phyloP scores from a whole-genome alignment of 2,797 vertebrate genomes.

The Coranthus polyacanthus region DNA sequence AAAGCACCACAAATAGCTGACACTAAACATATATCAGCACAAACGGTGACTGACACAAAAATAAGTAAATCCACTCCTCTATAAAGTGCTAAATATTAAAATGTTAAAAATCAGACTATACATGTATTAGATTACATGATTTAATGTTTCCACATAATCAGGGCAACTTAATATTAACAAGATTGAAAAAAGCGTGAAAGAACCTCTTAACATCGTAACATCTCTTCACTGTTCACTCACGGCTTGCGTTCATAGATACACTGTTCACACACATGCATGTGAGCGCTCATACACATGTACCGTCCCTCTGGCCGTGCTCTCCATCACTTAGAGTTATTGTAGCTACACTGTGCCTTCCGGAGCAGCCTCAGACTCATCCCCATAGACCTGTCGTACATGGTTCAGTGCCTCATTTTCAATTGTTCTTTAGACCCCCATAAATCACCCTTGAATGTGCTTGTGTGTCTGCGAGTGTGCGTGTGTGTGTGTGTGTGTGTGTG shows the following conservation, averaged over 20 bases:
- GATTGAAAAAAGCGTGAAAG: too few relatives aligned
- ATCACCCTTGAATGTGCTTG: constrained; percentile 61
- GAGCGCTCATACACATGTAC: not conserved
- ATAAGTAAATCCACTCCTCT: too few relatives aligned
- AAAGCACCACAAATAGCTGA: too few relatives aligned
- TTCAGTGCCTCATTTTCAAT: constrained; percentile 77
- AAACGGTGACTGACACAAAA: too few relatives aligned
- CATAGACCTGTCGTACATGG: constrained; percentile 69
- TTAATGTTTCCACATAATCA: too few relatives aligned
- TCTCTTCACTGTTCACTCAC: not conserved
- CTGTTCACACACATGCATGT: not conserved
- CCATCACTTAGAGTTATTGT: constrained; percentile 65
- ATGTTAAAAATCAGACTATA: too few relatives aligned
- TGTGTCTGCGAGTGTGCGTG: constrained; percentile 17
- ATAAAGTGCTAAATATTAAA: too few relatives aligned
- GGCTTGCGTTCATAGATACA: constrained; percentile 4
- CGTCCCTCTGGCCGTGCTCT: constrained; percentile 39
- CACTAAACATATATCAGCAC: too few relatives aligned
- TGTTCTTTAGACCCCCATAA: constrained; percentile 76
- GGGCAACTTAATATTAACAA: too few relatives aligned
- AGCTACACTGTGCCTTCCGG: constrained; percentile 51
- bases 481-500: constrained; percentile 7
- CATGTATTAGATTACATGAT: too few relatives aligned
- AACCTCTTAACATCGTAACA: too few relatives aligned
- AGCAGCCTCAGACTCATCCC: constrained; percentile 61